Conservation (phyloP, 2,888 invertebrate genomes). For the Caenorhabditis doughertyi region DNA sequence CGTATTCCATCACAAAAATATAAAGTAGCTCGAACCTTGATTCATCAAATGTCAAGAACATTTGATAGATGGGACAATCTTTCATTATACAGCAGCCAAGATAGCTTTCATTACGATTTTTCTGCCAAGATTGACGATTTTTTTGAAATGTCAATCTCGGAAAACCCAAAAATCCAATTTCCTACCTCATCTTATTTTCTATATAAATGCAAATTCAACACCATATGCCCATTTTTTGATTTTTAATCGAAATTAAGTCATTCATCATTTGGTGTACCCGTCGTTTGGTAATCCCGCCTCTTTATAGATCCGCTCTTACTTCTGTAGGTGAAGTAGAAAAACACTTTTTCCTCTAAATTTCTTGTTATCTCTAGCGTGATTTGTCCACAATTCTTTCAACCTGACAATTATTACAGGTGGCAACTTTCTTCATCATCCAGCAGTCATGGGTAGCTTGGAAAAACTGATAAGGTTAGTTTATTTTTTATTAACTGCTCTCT, state of each 20-base stretch:
- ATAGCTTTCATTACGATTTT: neutral
- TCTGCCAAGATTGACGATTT: neutral
- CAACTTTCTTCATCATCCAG: slow-evolving; percentile 69
- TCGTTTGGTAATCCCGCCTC: no score
- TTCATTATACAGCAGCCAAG: neutral
- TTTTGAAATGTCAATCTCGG: neutral
- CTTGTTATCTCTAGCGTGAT: no score
- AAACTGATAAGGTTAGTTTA: slow-evolving; percentile 72
- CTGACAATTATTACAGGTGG: slow-evolving; percentile 34
- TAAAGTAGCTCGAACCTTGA: no score
- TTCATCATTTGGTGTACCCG: neutral
- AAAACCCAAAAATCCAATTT: neutral
- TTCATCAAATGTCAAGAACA: no score
- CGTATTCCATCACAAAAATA: no score
- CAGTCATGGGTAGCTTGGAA: slow-evolving; percentile 74
- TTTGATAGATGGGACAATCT: no score
- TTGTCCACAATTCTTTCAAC: no score
- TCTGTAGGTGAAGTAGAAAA: no score
- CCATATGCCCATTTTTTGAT: neutral
- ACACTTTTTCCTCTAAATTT: no score
- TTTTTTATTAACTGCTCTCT: neutral
- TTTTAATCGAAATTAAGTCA: neutral
- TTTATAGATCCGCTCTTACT: no score
- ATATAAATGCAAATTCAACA: neutral
- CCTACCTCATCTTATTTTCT: neutral